Evolutionary conservation across 2,113 vertebrate species (phyloP).

Genomic region (Hemibagrus wyckioides): DNA sequence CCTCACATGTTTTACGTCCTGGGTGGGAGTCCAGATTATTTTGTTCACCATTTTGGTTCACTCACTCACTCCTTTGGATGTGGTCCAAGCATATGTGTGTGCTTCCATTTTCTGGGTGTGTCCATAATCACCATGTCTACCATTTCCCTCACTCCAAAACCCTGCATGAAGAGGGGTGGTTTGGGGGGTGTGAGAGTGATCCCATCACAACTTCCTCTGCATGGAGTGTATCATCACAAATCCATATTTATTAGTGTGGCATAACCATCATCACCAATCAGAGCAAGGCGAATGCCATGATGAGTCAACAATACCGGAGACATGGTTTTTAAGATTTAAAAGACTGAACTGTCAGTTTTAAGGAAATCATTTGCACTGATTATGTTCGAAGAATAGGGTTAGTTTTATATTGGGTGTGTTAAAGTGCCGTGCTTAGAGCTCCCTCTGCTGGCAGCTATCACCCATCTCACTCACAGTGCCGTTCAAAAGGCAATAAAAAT

Average conservation of each 20-base stretch:
- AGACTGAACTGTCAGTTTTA: background rate
- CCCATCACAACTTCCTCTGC: conserved; percentile 54
- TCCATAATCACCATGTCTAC: conserved; percentile 2
- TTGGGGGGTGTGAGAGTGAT: conserved; percentile 20
- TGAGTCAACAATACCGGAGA: conserved; percentile 41
- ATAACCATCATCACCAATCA: conserved; percentile 40
- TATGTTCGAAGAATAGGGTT: background rate
- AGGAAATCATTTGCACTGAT: background rate
- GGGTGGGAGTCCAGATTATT: background rate
- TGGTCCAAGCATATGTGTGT: conserved; percentile 19
- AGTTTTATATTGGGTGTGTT: background rate
- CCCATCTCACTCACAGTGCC: background rate
- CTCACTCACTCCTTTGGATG: conserved; percentile 42
- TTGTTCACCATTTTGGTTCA: conserved; percentile 9
- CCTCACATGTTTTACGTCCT: conserved; percentile 14
- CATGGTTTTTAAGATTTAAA: background rate
- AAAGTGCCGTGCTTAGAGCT: conserved; percentile 28
- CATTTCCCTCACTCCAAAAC: conserved; percentile 35
- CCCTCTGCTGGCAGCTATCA: conserved; percentile 64
- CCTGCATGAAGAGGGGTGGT: conserved; percentile 57
- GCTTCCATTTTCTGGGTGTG: conserved; percentile 33
- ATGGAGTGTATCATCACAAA: conserved; percentile 60
- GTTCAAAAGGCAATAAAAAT: background rate
- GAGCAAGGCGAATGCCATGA: conserved; percentile 73
- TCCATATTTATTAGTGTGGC: conserved; percentile 52